These are phyloP conservation scores for Pyrocephalus nanus DNA, from an alignment of 2,797 vertebrate genomes.

Conservation along the genomic window DNA sequence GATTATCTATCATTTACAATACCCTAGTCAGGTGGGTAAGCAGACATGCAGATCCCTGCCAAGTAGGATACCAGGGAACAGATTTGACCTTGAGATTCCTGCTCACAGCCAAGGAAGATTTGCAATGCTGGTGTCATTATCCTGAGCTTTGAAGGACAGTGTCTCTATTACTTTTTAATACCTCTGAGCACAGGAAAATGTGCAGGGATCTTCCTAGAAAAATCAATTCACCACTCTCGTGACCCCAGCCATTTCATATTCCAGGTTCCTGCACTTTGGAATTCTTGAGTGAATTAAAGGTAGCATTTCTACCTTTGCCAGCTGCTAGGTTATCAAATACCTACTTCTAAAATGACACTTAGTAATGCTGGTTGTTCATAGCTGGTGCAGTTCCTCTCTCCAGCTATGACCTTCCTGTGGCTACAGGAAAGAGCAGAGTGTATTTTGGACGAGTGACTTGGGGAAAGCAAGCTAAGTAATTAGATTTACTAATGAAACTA, in stretches of 20 bases:
- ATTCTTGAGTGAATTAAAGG: not conserved
- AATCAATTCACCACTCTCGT: not conserved
- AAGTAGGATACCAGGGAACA: slow-evolving; percentile 56
- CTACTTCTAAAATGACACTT: not conserved
- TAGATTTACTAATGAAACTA: not conserved
- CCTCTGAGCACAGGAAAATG: not conserved
- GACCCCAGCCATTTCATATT: not conserved
- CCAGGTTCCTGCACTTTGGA: not conserved
- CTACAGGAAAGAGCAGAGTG: not conserved
- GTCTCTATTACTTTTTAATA: not conserved
- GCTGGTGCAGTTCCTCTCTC: not conserved
- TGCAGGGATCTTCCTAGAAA: not conserved
- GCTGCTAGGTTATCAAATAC: not conserved
- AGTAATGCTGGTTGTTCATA: not conserved
- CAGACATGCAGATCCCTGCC: slow-evolving; percentile 51
- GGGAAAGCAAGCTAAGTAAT: not conserved
- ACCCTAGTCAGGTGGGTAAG: slow-evolving; percentile 17
- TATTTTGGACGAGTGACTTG: not conserved
- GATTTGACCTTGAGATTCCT: slow-evolving; percentile 60
- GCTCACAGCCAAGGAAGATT: slow-evolving; percentile 32
- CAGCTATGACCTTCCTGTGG: not conserved
- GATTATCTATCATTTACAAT: slow-evolving; percentile 60
- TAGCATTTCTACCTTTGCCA: not conserved
- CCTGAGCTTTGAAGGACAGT: not conserved
- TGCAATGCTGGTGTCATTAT: slow-evolving; percentile 7